Conservation (phyloP, 1,140 invertebrate genomes). For the Coptotermes formosanus region DNA sequence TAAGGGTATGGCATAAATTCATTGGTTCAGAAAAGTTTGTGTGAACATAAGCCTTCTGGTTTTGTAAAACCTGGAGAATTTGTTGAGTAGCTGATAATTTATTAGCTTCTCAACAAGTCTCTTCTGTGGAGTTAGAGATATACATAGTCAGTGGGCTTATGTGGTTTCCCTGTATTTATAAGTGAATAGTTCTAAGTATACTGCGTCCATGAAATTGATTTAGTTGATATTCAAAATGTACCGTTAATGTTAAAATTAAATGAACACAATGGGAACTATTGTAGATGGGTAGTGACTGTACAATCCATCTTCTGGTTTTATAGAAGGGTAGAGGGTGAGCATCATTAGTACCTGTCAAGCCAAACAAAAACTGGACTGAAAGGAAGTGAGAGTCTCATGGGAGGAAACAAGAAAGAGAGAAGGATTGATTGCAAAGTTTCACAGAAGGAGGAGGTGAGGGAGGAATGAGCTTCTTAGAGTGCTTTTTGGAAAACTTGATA, state of each 20-base stretch:
- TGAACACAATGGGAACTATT: neutral
- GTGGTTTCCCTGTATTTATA: no score
- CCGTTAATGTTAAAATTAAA: neutral
- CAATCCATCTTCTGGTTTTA: neutral
- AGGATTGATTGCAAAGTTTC: slow-evolving; percentile 22
- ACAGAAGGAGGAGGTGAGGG: neutral
- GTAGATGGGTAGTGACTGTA: neutral
- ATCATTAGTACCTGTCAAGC: slow-evolving; percentile 26
- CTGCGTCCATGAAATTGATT: no score
- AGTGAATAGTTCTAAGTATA: no score
- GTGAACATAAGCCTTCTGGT: no score
- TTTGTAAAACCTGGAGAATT: no score
- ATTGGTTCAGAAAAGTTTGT: no score
- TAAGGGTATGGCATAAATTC: no score
- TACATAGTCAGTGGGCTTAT: no score
- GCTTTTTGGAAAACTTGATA: slow-evolving; percentile 6
- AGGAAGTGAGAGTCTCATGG: neutral
- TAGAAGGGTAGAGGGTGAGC: neutral
- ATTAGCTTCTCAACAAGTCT: no score
- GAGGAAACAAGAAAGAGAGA: neutral
- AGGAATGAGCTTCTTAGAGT: neutral
- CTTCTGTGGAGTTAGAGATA: no score
- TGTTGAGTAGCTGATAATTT: no score
- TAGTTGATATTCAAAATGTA: no score
- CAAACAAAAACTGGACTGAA: slow-evolving; percentile 12